phyloP scores from a whole-genome alignment of 2,888 invertebrate genomes.

The Gasteruption jaculator region DNA sequence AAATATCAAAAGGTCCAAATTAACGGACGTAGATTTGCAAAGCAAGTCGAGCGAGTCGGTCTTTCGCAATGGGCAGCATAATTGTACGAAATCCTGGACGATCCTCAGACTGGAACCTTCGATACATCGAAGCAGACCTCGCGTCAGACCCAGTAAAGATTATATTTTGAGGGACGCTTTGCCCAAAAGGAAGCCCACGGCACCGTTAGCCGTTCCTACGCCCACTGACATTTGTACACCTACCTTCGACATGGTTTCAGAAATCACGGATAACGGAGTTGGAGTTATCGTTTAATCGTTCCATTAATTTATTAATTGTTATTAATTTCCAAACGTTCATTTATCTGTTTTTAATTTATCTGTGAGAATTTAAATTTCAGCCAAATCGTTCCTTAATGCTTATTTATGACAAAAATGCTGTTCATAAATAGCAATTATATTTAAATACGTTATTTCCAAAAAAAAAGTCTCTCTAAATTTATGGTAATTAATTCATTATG shows the following conservation, averaged over 20 bases:
- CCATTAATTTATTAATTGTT: not conserved
- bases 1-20: constrained; percentile 29
- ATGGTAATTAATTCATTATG: too few relatives aligned
- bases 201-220: constrained; percentile 39
- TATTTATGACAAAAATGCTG: too few relatives aligned
- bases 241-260: constrained; percentile 39
- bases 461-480: too few relatives aligned
- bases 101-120: constrained; percentile 33
- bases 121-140: constrained; percentile 31
- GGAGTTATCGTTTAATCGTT: constrained; percentile 36
- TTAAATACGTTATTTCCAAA: too few relatives aligned
- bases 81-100: constrained; percentile 27
- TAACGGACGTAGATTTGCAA: constrained; percentile 26
- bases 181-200: constrained; percentile 26
- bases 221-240: constrained; percentile 45
- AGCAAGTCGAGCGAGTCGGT: constrained; percentile 43
- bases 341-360: not conserved
- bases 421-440: too few relatives aligned
- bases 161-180: constrained; percentile 28
- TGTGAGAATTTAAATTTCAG: too few relatives aligned
- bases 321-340: not conserved
- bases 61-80: constrained; percentile 22
- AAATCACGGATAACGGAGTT: constrained; percentile 35
- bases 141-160: constrained; percentile 27
- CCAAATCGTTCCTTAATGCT: too few relatives aligned